Conservation (phyloP, 2,113 vertebrate species). For the Pycnonotus jocosus region DNA sequence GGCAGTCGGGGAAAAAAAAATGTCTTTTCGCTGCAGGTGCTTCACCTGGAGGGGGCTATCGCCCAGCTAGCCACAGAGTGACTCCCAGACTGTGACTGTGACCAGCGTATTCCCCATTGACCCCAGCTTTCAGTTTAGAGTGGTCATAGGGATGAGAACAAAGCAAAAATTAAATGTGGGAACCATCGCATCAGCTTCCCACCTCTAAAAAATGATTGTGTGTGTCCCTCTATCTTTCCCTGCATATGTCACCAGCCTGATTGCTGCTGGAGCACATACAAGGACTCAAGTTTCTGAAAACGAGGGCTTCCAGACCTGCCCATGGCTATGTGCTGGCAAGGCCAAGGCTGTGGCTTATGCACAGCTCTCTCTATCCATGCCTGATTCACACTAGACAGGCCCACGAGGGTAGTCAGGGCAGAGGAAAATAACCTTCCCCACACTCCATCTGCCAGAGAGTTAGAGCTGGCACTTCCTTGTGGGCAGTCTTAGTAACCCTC, state of each 20-base stretch:
- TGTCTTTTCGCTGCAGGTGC: background rate
- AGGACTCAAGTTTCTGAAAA: background rate
- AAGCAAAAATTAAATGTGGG: background rate
- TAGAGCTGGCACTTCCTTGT: background rate
- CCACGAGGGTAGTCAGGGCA: accelerated
- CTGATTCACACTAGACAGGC: accelerated
- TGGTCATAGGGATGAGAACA: background rate
- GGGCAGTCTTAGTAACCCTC: background rate
- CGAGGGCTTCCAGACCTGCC: background rate
- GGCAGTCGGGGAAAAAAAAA: accelerated
- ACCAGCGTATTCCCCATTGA: background rate
- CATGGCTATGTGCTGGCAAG: accelerated
- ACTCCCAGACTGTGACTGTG: background rate
- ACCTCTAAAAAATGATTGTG: accelerated
- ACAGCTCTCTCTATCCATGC: accelerated
- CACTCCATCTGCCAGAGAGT: background rate
- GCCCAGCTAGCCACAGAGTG: accelerated
- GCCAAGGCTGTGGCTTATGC: accelerated
- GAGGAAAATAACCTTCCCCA: background rate
- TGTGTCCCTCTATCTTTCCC: background rate
- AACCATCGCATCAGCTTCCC: background rate
- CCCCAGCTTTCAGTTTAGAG: accelerated
- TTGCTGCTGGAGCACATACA: background rate
- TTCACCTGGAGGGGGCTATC: background rate
- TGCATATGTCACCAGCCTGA: background rate